Evolutionary conservation across 92 coral and sea anemone species (phyloP).

Genomic region (Palythoa heliodiscus): DNA sequence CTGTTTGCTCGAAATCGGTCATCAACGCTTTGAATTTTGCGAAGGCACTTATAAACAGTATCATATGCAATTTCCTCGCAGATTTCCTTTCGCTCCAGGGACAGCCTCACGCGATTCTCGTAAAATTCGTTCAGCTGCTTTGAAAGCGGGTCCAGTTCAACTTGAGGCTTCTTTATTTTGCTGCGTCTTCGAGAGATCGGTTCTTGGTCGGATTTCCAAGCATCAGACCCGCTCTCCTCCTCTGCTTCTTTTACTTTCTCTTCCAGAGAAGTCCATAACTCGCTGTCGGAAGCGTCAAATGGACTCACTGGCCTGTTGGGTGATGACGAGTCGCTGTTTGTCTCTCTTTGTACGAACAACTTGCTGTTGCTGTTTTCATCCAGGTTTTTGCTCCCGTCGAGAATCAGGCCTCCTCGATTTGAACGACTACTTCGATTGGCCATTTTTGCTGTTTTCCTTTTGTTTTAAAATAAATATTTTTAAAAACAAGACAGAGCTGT

Average conservation of each 20-base stretch:
- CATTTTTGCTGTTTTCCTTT: slow-evolving; percentile 18
- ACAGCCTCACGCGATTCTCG: slow-evolving; percentile 93
- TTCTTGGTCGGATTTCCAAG: slow-evolving; percentile 71
- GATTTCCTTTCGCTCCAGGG: slow-evolving; percentile 96
- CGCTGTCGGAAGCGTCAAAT: slow-evolving; percentile 62
- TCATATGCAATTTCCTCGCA: slow-evolving; percentile 98
- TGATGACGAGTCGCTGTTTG: background rate
- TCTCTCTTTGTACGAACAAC: background rate
- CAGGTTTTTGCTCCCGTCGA: slow-evolving; percentile 19
- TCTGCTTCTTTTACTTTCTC: slow-evolving; percentile 41
- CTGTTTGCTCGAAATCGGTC: slow-evolving; percentile 95
- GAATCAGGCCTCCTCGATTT: slow-evolving; percentile 41
- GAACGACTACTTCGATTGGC: slow-evolving; percentile 40
- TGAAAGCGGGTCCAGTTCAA: slow-evolving; percentile 87
- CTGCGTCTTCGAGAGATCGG: slow-evolving; percentile 81
- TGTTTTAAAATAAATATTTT: background rate
- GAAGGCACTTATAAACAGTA: slow-evolving; percentile 82
- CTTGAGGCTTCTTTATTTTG: slow-evolving; percentile 83
- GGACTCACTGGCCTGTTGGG: slow-evolving; percentile 30
- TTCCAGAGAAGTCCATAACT: slow-evolving; percentile 71
- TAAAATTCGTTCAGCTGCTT: slow-evolving; percentile 86
- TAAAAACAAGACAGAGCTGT: background rate
- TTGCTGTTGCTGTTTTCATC: slow-evolving; percentile 37
- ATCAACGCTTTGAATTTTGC: slow-evolving; percentile 95
- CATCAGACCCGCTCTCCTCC: slow-evolving; percentile 46